Evolutionary conservation across 2,113 vertebrate genomes (phyloP), one percentile per base, ranked within the genome.

Genomic region (Lethenteron reissneri): DNA sequence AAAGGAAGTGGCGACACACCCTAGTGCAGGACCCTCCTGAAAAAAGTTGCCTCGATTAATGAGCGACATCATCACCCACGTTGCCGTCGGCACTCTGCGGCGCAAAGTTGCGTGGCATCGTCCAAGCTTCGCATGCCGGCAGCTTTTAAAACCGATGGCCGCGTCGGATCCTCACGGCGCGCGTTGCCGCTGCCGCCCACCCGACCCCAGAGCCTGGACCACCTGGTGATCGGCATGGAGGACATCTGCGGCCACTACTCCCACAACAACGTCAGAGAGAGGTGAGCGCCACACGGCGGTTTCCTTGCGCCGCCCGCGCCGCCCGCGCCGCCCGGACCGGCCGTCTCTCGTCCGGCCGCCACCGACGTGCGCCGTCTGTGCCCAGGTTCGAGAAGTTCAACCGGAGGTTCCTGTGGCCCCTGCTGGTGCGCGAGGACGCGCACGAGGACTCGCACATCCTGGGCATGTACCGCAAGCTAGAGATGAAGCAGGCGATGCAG

Each of bases 241-340:
- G 94, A 99, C 76, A 83, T 99, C 0, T 99, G 94, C 74, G 94
- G 94, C 76, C 94, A 99, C 41, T 99, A 91, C 91, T 87, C 89
- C 76, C 94, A 90, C 80, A 89, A 88, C 79, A 92, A 90, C 77
- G 91, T 88, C 88, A 97, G 87, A 83, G 92, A 99, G 81, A 97
- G 92, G 94, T 97, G 88, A 85, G 83, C 77, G 72, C 12, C 41
- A 5, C 41, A 41, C 41, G 41, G 41, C 41, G 41, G 41, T 41
- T 41, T 6, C 41, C 3, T 41, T 6, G 41, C 41, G 41, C 41
- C 41, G 3, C 25, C 25, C 19, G 62, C 7, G 15, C 15, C 19
- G 15, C 19, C 62, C 7, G 56, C 56, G 19, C 25, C 25, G 25
- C 25, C 25, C 3, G 4, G 3, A 3, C 25, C 25, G 25, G 3